Evolutionary conservation across 2,113 vertebrate species (phyloP), one percentile per base, ranked within the genome.

Genomic region (Paradoxurus hermaphroditus): DNA sequence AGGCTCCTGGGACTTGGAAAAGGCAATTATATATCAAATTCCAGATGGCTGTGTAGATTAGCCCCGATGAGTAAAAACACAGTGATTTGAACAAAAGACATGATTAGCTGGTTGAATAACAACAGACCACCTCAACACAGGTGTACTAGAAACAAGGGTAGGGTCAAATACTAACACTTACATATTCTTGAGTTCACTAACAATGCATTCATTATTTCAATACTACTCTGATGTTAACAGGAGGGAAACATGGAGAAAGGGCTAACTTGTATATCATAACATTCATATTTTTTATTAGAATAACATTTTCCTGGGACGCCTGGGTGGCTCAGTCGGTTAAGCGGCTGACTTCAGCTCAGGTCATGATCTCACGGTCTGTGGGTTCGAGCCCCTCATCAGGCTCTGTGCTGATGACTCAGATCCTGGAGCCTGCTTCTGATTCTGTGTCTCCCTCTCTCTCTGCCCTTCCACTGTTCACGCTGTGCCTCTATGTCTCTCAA

Each of bases 31-130:
- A 97, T 97, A 51, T 97, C 87, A 96, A 98, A 98, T 98, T 97
- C 96, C 98, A 98, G 98, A 98, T 99, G 98, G 98, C 98, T 98
- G 96, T 85, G 88, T 90, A 97, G 97, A 98, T 98, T 97, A 98
- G 96, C 91, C 97, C 94, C 78, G 84, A 3, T 7, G 91, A 98
- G 94, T 97, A 97, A 97, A 98, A 98, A 96, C 97, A 98, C 97
- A 91, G 93, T 96, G 97, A 95, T 53, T 63, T 1, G 34, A 97
- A 99, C 98, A 99, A 99, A 98, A 98, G 98, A 97, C 96, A 77
- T 99, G 98, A 99, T 99, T 98, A 99, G 98, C 98, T 98, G 96
- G 98, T 98, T 98, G 98, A 98, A 97, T 98, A 98, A 98, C 98
- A 98, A 97, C 97, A 96, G 94, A 44, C 86, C 1, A 81, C 98